Base-by-base conservation (phyloP, 2,797 vertebrate genomes). In the Pipistrellus pipistrellus region DNA sequence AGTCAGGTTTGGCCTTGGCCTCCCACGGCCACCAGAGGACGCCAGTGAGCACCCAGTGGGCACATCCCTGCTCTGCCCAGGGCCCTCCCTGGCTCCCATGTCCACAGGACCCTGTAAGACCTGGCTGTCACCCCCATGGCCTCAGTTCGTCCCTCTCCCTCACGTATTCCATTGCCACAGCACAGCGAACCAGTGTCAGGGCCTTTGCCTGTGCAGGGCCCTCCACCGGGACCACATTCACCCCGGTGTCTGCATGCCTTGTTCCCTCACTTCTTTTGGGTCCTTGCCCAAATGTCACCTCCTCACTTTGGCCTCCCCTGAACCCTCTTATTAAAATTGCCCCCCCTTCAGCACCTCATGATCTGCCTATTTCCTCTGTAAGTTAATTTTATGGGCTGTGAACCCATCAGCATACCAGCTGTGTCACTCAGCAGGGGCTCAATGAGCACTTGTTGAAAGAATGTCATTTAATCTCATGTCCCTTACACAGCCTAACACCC, bases 21-120 rank as follows among this genome's bases (percentile, higher is more conserved):
- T 30, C 35, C 8, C 78, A 4, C 3, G 0, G 71, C 91, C 82
- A 9, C 72, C 53, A 95, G 89, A 55, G 32, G 77, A 46, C 21
- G 4, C 76, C 4, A 0, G 7, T 2, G n/a, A 44, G 84, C 62
- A 55, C 57, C 0, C 0, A 6, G 23, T 17, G 1, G 8, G 59
- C 2, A 0, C 0, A 9, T 5, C 25, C 64, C 8, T 2, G n/a
- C 66, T 51, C 8, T 11, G 21, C 12, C 46, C 6, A 2, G 53
- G 3, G 38, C 51, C 53, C 4, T 15, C 30, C 20, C 1, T 0
- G 38, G 53, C 25, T 46, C 62, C 27, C 9, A 1, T 0, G 15
- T 6, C 27, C 4, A 3, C 0, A 0, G 30, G 38, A 21, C 53
- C 38, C 10, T 2, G 10, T 4, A 3, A 2, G 5, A 12, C 6